These are phyloP conservation scores for Hofmannophila pseudospretella DNA, from an alignment of 2,888 invertebrate species.

Conservation along the genomic window DNA sequence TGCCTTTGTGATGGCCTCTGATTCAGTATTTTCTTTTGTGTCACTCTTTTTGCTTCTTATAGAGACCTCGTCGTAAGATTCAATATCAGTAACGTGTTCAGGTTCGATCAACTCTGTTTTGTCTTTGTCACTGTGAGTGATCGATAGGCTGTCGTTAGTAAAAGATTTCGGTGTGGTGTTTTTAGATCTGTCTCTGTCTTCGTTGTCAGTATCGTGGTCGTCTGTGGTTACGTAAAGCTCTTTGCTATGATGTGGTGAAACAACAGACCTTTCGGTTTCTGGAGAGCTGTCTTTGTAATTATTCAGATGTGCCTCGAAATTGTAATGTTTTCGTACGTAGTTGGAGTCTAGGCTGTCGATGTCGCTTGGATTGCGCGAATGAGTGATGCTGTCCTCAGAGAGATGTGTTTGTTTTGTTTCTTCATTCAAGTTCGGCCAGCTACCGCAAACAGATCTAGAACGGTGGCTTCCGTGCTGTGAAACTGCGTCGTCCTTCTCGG, in stretches of 20 bases:
- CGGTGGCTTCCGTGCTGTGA: constrained; percentile 55
- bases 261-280: constrained; percentile 58
- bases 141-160: constrained; percentile 61
- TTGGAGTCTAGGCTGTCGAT: constrained; percentile 79
- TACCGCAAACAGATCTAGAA: constrained; percentile 62
- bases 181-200: constrained; percentile 52
- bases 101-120: constrained; percentile 32
- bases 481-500: constrained; percentile 53
- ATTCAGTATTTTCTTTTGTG: constrained; percentile 20
- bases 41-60: constrained; percentile 37
- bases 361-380: constrained; percentile 73
- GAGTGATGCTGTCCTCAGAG: constrained; percentile 70
- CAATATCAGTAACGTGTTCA: constrained; percentile 28
- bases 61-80: constrained; percentile 48
- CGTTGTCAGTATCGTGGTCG: constrained; percentile 57
- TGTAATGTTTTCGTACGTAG: constrained; percentile 76
- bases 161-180: constrained; percentile 70
- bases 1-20: constrained; percentile 15
- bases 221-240: constrained; percentile 61
- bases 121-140: constrained; percentile 49
- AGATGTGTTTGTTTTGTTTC: constrained; percentile 59
- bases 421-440: constrained; percentile 70
- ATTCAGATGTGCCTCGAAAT: constrained; percentile 67
- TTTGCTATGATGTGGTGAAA: constrained; percentile 52
- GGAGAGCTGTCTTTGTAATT: constrained; percentile 69